phyloP scores from a whole-genome alignment of 2,888 invertebrate genomes.

The Limnephilus rhombicus region DNA sequence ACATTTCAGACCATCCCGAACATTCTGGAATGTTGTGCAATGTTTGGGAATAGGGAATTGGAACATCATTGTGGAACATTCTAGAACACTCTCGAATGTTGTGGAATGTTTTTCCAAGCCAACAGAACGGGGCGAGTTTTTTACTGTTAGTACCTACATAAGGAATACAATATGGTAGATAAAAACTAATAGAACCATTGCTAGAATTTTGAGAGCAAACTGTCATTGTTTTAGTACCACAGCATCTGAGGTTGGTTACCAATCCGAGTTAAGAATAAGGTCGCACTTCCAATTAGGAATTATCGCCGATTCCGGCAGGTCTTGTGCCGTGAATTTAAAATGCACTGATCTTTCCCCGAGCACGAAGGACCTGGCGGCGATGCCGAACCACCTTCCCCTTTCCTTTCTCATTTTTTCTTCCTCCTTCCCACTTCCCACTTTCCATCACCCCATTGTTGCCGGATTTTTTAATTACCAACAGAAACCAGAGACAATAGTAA shows the following conservation, averaged over 20 bases:
- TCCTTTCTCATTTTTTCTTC: not conserved
- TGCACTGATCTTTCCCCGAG: constrained; percentile 1
- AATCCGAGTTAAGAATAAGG: not conserved
- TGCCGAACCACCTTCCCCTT: not conserved
- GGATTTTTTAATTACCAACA: not conserved
- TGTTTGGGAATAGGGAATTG: too few species aligned
- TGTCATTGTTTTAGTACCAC: too few species aligned
- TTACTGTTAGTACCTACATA: too few species aligned
- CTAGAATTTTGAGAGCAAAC: too few species aligned
- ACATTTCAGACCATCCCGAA: too few species aligned
- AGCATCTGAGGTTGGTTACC: not conserved
- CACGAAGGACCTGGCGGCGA: not conserved
- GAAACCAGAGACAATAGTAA: not conserved
- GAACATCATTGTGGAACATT: too few species aligned
- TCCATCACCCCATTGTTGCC: not conserved
- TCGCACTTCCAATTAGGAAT: constrained; percentile 46
- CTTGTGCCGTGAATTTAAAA: constrained; percentile 53
- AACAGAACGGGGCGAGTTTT: too few species aligned
- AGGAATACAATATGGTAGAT: too few species aligned
- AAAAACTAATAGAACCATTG: too few species aligned
- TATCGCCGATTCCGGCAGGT: constrained; percentile 44
- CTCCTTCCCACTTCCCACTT: not conserved
- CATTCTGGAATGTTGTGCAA: too few species aligned
- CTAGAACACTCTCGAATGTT: too few species aligned
- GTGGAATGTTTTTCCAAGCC: too few species aligned